These are phyloP conservation scores for Pantala flavescens DNA, from an alignment of 1,140 invertebrate genomes.

Conservation along the genomic window DNA sequence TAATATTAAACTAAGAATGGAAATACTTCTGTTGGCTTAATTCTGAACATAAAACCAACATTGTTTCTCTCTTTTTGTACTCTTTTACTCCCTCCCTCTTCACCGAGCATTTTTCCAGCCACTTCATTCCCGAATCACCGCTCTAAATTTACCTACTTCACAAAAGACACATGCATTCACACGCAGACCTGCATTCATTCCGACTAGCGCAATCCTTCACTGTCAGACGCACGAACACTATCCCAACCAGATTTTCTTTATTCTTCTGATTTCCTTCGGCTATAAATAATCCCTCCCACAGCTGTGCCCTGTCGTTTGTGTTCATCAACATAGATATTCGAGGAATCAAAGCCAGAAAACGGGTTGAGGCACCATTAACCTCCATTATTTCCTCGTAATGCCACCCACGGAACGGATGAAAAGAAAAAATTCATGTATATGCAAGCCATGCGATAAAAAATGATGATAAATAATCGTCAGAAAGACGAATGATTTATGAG, in stretches of 20 bases:
- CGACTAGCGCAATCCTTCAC: neutral
- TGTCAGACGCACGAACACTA: neutral
- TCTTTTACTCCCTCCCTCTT: neutral
- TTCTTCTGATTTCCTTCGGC: neutral
- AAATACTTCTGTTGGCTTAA: too few species aligned
- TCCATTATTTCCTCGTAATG: too few species aligned
- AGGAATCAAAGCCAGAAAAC: neutral
- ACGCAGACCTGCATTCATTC: neutral
- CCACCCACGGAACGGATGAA: too few species aligned
- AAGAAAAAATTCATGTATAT: too few species aligned
- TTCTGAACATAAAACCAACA: too few species aligned
- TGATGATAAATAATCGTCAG: too few species aligned
- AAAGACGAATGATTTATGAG: too few species aligned
- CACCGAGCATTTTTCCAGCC: neutral
- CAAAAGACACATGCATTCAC: slow-evolving; percentile 5
- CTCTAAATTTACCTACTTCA: neutral
- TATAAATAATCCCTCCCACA: neutral
- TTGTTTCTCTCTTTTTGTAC: too few species aligned
- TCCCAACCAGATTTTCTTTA: neutral
- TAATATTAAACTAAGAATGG: too few species aligned
- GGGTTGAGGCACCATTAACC: too few species aligned
- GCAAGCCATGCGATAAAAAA: too few species aligned
- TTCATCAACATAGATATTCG: neutral
- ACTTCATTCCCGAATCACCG: neutral
- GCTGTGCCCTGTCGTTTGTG: neutral